phyloP scores from a whole-genome alignment of 2,888 invertebrate genomes.

The Tholera decimalis region DNA sequence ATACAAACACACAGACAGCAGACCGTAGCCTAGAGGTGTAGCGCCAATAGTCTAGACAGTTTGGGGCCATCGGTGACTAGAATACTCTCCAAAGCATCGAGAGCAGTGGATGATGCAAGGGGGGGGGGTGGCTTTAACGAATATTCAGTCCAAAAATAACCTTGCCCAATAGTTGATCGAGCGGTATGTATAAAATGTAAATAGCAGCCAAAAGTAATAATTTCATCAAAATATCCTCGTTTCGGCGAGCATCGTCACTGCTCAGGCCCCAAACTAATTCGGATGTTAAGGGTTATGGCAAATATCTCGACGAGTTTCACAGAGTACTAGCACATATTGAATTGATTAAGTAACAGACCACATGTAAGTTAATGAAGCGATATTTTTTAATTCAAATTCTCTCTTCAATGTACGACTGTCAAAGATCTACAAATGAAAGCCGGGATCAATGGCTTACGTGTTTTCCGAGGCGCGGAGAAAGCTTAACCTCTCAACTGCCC shows the following conservation, averaged over 20 bases:
- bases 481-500: too few relatives aligned
- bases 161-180: neutral
- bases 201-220: neutral
- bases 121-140: slow-evolving; percentile 5
- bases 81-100: slow-evolving; percentile 4
- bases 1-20: slow-evolving; percentile 61
- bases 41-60: slow-evolving; percentile 60
- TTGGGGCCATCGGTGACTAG: slow-evolving; percentile 44
- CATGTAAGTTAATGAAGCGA: too few relatives aligned
- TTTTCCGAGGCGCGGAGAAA: too few relatives aligned
- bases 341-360: neutral
- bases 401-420: too few relatives aligned
- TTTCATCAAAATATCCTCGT: neutral
- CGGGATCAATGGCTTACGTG: too few relatives aligned
- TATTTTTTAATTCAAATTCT: neutral
- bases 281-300: slow-evolving; percentile 61
- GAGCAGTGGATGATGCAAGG: slow-evolving; percentile 27
- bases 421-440: too few relatives aligned
- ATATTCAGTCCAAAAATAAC: neutral
- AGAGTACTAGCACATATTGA: slow-evolving; percentile 18
- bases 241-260: slow-evolving; percentile 23
- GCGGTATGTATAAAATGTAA: neutral
- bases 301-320: slow-evolving; percentile 58
- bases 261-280: slow-evolving; percentile 46
- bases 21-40: slow-evolving; percentile 62